A percentile compares a stretch with the other conserved stretches of the same genome.
phyloP scores from a whole-genome alignment of 2,113 vertebrate species.

The Aphyosemion australe region DNA sequence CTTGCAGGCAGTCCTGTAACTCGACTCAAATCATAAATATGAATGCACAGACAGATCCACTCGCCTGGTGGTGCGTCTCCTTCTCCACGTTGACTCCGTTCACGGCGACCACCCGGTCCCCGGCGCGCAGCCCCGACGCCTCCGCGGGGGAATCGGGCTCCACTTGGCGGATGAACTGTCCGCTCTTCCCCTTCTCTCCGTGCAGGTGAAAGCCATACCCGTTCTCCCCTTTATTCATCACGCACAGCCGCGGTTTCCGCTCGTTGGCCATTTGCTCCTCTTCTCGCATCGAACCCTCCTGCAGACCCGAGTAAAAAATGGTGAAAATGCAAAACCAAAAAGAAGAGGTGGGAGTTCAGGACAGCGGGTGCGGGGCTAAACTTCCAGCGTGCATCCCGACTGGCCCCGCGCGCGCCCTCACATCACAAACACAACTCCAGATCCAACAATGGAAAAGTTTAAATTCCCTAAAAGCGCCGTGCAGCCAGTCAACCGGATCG shows the following conservation, averaged over 20 bases:
- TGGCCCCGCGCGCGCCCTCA: neutral
- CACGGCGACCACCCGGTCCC: slow-evolving; percentile 91
- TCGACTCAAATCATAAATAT: neutral
- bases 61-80: slow-evolving; percentile 94
- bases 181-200: slow-evolving; percentile 93
- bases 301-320: slow-evolving; percentile 13
- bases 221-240: slow-evolving; percentile 84
- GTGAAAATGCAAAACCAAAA: neutral
- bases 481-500: slow-evolving; percentile 7
- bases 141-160: slow-evolving; percentile 90
- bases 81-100: slow-evolving; percentile 93
- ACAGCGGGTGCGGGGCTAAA: slow-evolving; percentile 27
- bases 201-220: slow-evolving; percentile 97
- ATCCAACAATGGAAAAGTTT: neutral
- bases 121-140: slow-evolving; percentile 86
- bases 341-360: slow-evolving; percentile 33
- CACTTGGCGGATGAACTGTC: slow-evolving; percentile 94
- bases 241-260: slow-evolving; percentile 88
- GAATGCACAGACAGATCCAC: slow-evolving; percentile 6
- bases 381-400: slow-evolving; percentile 51
- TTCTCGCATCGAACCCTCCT: slow-evolving; percentile 19
- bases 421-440: slow-evolving; percentile 3
- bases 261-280: slow-evolving; percentile 83
- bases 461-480: neutral
- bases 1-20: neutral